These are phyloP conservation scores for Synanthedon tipuliformis DNA, from an alignment of 2,888 invertebrate species.

Conservation along the genomic window DNA sequence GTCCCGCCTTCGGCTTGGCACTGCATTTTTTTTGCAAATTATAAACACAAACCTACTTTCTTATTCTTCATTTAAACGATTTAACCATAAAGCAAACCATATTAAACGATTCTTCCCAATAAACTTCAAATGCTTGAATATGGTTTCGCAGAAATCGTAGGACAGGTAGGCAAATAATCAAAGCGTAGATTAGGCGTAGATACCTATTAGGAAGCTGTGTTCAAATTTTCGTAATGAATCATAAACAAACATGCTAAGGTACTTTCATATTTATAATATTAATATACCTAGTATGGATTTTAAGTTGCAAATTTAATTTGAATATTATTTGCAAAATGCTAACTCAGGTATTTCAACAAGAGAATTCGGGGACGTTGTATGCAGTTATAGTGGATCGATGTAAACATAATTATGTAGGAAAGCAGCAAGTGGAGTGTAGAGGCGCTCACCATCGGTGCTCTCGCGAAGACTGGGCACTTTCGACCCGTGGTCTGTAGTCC, in stretches of 20 bases:
- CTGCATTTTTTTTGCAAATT: no score
- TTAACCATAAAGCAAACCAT: no score
- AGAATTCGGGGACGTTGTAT: constrained; percentile 3
- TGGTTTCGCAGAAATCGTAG: background rate
- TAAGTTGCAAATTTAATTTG: no score
- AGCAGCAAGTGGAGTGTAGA: constrained; percentile 10
- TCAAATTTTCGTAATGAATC: background rate
- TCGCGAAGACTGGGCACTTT: constrained; percentile 16
- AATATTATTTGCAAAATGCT: background rate
- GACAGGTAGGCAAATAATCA: background rate
- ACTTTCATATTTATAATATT: no score
- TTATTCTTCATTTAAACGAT: no score
- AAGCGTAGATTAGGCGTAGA: no score
- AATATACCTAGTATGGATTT: no score
- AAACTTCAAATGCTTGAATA: background rate
- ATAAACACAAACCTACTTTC: no score
- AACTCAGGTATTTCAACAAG: no score
- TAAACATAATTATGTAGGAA: constrained; percentile 2
- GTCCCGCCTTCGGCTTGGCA: no score
- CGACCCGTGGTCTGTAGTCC: background rate
- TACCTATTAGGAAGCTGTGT: background rate
- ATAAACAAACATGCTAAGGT: no score
- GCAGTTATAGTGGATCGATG: constrained; percentile 2
- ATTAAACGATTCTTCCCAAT: no score
- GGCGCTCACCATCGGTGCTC: constrained; percentile 50